phyloP scores from a whole-genome alignment of 2,113 vertebrate genomes.

The Fulica atra region DNA sequence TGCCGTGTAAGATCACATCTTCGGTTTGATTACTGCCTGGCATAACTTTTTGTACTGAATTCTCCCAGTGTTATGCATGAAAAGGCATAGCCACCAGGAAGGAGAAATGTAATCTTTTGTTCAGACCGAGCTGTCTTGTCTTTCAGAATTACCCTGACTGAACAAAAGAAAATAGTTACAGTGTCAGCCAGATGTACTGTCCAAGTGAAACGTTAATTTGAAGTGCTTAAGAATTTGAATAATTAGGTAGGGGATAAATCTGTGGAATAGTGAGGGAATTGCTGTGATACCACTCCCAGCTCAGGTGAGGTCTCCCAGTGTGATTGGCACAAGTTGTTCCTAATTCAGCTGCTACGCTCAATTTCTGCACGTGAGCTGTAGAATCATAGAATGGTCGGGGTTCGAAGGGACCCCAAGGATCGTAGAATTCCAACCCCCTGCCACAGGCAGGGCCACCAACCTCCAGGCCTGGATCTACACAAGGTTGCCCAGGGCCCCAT shows the following conservation, averaged over 20 bases:
- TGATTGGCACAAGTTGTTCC: not conserved
- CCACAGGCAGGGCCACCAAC: no score
- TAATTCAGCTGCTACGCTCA: not conserved
- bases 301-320: not conserved
- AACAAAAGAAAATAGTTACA: slow-evolving; percentile 20
- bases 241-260: slow-evolving; percentile 6
- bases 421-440: no score
- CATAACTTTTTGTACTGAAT: slow-evolving; percentile 11
- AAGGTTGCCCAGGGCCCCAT: no score
- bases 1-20: slow-evolving; percentile 86
- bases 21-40: not conserved
- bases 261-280: not conserved
- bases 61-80: not conserved
- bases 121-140: slow-evolving; percentile 10
- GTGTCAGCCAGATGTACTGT: not conserved
- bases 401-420: no score
- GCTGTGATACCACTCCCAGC: not conserved
- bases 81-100: not conserved
- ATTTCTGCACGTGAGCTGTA: not conserved
- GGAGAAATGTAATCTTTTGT: not conserved
- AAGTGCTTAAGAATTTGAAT: slow-evolving; percentile 33
- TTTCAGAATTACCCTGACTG: slow-evolving; percentile 9
- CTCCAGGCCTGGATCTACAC: no score
- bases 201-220: slow-evolving; percentile 57
- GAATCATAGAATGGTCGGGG: no score